Percentiles rank a stretch among this genome's conserved stretches.
phyloP scores from a whole-genome alignment of 2,888 invertebrate genomes.

The Osmoderma eremita region DNA sequence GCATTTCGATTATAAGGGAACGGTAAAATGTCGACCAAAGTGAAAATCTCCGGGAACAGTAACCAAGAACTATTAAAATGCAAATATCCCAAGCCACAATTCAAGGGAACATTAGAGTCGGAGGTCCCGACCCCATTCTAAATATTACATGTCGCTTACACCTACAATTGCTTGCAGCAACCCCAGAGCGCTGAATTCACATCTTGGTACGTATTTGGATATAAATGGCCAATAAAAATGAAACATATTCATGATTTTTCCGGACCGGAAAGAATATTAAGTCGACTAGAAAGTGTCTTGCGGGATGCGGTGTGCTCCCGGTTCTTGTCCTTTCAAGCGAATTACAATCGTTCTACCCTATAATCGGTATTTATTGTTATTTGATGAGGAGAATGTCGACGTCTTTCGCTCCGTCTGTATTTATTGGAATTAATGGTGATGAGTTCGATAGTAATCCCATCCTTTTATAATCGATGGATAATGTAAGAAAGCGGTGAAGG shows the following conservation, averaged over 20 bases:
- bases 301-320: constrained; percentile 15
- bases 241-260: constrained; percentile 66
- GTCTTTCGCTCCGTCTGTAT: constrained; percentile 24
- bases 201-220: constrained; percentile 60
- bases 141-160: constrained; percentile 54
- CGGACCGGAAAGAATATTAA: constrained; percentile 62
- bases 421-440: constrained; percentile 33
- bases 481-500: not conserved
- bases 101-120: constrained; percentile 50
- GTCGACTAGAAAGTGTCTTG: constrained; percentile 33
- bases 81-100: constrained; percentile 61
- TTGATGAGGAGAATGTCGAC: constrained; percentile 25
- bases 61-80: constrained; percentile 64
- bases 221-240: constrained; percentile 65
- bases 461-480: not conserved
- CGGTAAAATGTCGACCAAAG: constrained; percentile 47
- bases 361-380: constrained; percentile 43
- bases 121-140: constrained; percentile 49
- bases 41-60: constrained; percentile 58
- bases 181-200: constrained; percentile 54
- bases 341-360: constrained; percentile 31
- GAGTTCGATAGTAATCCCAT: constrained; percentile 8
- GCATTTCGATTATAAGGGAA: constrained; percentile 38
- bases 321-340: constrained; percentile 31
- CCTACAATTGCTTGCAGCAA: constrained; percentile 48